These are phyloP conservation scores for Xiphorhynchus elegans DNA, from an alignment of 2,113 vertebrate genomes.

Conservation along the genomic window DNA sequence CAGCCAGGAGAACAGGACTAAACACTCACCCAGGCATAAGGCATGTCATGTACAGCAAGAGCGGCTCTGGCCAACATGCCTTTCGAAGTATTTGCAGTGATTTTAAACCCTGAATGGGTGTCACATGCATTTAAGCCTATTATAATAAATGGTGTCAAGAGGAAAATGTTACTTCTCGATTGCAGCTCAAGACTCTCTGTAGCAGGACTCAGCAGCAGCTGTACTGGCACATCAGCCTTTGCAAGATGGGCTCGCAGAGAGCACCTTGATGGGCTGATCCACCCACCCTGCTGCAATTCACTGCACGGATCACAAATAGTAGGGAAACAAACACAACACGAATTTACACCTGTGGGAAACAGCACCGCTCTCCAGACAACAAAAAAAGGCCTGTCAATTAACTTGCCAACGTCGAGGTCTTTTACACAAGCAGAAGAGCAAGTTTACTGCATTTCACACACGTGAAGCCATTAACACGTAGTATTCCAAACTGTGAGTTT, in stretches of 20 bases:
- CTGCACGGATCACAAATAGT: neutral
- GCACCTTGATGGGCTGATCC: neutral
- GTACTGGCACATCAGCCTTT: accelerated
- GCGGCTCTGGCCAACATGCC: neutral
- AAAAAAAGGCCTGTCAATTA: neutral
- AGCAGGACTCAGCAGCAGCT: neutral
- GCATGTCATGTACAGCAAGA: neutral
- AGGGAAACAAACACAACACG: neutral
- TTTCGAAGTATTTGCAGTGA: neutral
- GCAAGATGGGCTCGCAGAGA: neutral
- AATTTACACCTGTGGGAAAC: neutral
- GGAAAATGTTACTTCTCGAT: neutral
- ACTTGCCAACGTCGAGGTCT: accelerated
- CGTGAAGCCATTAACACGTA: neutral
- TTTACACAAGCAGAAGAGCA: neutral
- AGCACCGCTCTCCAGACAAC: neutral
- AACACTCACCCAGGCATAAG: neutral
- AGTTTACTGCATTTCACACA: neutral
- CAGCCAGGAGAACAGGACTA: neutral
- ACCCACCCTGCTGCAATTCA: neutral
- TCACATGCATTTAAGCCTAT: neutral
- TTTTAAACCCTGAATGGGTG: neutral
- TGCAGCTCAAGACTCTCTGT: neutral
- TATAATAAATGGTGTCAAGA: neutral
- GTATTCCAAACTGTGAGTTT: neutral